These are phyloP conservation scores for Sebastes iracundus DNA, from an alignment of 2,797 vertebrate genomes.

Conservation along the genomic window DNA sequence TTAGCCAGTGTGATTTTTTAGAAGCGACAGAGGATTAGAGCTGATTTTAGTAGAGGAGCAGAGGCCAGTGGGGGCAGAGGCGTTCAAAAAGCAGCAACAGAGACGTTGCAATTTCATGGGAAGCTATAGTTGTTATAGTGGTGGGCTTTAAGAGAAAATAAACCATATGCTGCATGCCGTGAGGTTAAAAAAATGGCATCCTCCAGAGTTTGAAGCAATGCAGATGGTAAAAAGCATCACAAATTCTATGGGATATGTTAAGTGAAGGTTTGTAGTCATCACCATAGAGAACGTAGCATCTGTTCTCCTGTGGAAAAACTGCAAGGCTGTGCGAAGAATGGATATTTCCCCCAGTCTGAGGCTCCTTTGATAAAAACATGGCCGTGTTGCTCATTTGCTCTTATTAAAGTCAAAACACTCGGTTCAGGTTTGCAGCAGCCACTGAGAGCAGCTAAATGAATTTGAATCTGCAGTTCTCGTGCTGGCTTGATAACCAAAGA, in stretches of 20 bases:
- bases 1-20: conserved; percentile 49
- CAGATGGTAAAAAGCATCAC: conserved; percentile 54
- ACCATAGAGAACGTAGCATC: conserved; percentile 53
- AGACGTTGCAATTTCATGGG: conserved; percentile 39
- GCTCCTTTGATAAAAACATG: conserved; percentile 73
- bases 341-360: conserved; percentile 65
- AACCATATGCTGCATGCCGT: conserved; percentile 36
- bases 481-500: conserved; percentile 65
- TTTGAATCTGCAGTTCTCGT: conserved; percentile 76
- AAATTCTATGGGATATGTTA: conserved; percentile 45
- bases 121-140: conserved; percentile 36
- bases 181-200: conserved; percentile 43
- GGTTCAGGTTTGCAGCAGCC: conserved; percentile 70
- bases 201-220: conserved; percentile 54
- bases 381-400: conserved; percentile 77
- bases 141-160: conserved; percentile 23
- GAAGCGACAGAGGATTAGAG: conserved; percentile 59
- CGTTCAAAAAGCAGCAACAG: conserved; percentile 19
- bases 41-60: conserved; percentile 61
- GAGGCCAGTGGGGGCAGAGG: conserved; percentile 53
- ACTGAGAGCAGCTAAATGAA: conserved; percentile 68
- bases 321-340: conserved; percentile 64
- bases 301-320: conserved; percentile 61
- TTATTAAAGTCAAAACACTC: conserved; percentile 82
- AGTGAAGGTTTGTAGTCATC: conserved; percentile 58